Evolutionary conservation across 2,113 vertebrate genomes (phyloP), one percentile per base, ranked within the genome.

Genomic region (Speoplatyrhinus poulsoni): DNA sequence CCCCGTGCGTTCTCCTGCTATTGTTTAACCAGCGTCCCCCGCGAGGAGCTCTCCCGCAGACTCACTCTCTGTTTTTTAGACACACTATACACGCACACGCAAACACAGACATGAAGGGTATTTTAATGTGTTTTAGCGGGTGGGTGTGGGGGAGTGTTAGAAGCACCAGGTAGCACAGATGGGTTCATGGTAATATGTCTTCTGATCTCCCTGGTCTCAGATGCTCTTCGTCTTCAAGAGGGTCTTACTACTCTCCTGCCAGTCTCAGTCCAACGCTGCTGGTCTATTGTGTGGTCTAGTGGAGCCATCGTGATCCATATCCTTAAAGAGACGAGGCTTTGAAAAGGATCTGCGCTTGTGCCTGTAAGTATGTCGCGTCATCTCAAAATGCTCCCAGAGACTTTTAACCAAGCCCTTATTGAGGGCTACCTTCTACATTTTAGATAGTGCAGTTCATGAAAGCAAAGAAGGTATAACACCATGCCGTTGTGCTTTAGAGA

Each of bases 131-230:
- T 70, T 62, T 76, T 73, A 81, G 65, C 26, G 26, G 26, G 26
- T 26, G 26, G 26, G 73, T 77, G 83, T 72, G 66, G 70, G 70
- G 84, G 79, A 75, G 77, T 75, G 36, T 75, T 75, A 73, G 59
- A 61, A 75, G 70, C 69, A 64, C 80, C 72, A 60, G 69, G 67
- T 69, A 50, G 60, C 56, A 67, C 83, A 90, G 85, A 86, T 87
- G 85, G 83, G 83, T 77, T 87, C 77, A 41, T 61, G 74, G 77
- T 72, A 59, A 82, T 46, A 73, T 76, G 63, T 69, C 59, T 76
- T 88, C 84, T 87, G 88, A 90, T 90, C 88, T 90, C 1, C 19
- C 75, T 1, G 36, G 16, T 86, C 81, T 84, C 85, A 86, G 78
- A 76, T 79, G 70, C 81, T 85, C 67, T 17, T 53, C 73, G 62